Conservation (phyloP, 2,888 invertebrate species). For the Drosophila tanythrix region DNA sequence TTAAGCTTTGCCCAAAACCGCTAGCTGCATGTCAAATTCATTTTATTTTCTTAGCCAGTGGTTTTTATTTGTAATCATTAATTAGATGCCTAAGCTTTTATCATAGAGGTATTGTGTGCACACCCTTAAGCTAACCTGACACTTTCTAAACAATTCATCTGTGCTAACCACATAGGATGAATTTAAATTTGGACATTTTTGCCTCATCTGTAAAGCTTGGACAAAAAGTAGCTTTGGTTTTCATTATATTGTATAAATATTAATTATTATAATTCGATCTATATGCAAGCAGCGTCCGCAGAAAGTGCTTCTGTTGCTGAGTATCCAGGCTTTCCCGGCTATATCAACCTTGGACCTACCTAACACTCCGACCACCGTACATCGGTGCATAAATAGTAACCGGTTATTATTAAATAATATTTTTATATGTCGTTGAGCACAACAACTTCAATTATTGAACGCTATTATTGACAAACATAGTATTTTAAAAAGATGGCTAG, state of each 20-base stretch:
- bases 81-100: conserved; percentile 7
- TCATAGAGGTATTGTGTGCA: neutral
- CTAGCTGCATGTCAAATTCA: neutral
- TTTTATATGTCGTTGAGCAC: conserved; percentile 5
- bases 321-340: conserved; percentile 1
- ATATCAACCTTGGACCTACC: conserved; percentile 24
- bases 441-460: conserved; percentile 4
- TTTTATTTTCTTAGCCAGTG: conserved; percentile 1
- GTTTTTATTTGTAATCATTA: neutral
- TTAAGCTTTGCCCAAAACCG: neutral
- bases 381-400: conserved; percentile 1
- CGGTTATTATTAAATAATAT: conserved; percentile 9
- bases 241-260: conserved; percentile 1
- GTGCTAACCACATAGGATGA: neutral
- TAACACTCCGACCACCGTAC: conserved; percentile 21
- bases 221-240: neutral
- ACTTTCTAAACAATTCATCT: conserved; percentile 1
- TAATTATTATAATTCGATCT: conserved; percentile 1
- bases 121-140: neutral
- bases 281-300: conserved; percentile 2
- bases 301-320: conserved; percentile 18
- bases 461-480: conserved; percentile 12
- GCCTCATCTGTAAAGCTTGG: neutral
- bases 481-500: conserved; percentile 22
- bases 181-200: neutral